phyloP scores from a whole-genome alignment of 2,888 invertebrate genomes.

The Merodon equestris region DNA sequence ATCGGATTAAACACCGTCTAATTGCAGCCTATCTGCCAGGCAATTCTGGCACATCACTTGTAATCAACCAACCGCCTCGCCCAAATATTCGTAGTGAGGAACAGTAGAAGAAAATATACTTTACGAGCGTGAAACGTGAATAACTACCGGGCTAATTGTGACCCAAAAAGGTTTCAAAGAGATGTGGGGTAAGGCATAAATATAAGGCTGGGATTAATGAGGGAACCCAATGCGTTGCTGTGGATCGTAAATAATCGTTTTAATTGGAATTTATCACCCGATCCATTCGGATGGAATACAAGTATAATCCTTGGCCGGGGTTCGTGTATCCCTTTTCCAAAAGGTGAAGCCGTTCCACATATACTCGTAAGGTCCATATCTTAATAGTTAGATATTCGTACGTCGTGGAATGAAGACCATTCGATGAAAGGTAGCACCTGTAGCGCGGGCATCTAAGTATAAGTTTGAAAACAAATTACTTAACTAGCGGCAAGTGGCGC shows the following conservation, averaged over 20 bases:
- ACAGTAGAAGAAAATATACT: slow-evolving; percentile 2
- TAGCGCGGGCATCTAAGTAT: background rate
- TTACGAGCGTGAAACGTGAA: slow-evolving; percentile 7
- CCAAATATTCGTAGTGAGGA: too few species aligned
- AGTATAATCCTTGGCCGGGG: slow-evolving; percentile 8
- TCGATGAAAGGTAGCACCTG: too few species aligned
- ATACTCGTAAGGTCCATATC: too few species aligned
- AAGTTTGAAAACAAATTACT: slow-evolving; percentile 13
- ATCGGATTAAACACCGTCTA: too few species aligned
- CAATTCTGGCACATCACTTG: too few species aligned
- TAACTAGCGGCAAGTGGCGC: slow-evolving; percentile 47
- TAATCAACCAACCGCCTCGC: background rate
- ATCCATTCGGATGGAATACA: slow-evolving; percentile 43
- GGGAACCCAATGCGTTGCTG: slow-evolving; percentile 23
- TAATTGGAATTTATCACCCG: slow-evolving; percentile 66
- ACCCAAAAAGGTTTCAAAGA: slow-evolving; percentile 2
- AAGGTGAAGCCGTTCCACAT: too few species aligned
- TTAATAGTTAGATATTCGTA: too few species aligned
- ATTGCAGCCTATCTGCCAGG: too few species aligned
- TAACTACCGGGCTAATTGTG: slow-evolving; percentile 17
- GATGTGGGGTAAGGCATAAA: background rate
- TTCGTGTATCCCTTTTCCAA: too few species aligned
- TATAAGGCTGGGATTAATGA: slow-evolving; percentile 43
- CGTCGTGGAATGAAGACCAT: too few species aligned
- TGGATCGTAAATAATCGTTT: slow-evolving; percentile 65